These are phyloP conservation scores for Enteromius radiatus DNA, from an alignment of 2,797 vertebrate species.

Conservation along the genomic window DNA sequence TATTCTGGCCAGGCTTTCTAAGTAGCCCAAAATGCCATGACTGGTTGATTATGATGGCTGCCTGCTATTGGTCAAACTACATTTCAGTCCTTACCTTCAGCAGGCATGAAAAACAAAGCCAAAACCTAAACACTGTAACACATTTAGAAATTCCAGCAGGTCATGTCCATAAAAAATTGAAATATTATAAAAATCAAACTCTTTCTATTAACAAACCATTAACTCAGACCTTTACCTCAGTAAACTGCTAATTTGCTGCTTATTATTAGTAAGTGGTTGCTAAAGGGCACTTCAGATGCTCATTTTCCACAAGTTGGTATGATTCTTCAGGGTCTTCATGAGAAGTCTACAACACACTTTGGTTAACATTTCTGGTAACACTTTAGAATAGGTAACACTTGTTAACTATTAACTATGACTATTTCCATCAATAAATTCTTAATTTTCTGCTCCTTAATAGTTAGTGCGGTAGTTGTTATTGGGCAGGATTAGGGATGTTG, in stretches of 20 bases:
- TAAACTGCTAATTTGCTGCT: not conserved
- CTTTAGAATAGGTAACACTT: too few relatives aligned
- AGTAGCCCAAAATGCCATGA: not conserved
- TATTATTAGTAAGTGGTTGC: not conserved
- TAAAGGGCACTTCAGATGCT: too few relatives aligned
- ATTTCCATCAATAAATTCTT: too few relatives aligned
- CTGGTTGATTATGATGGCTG: not conserved
- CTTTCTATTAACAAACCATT: not conserved
- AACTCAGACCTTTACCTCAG: not conserved
- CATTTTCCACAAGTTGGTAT: too few relatives aligned
- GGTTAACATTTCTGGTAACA: too few relatives aligned
- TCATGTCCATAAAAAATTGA: not conserved
- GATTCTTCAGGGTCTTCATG: too few relatives aligned
- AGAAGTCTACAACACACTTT: too few relatives aligned
- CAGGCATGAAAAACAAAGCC: not conserved
- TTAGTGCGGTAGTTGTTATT: not conserved
- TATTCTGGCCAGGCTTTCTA: not conserved
- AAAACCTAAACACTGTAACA: not conserved
- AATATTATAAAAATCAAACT: not conserved
- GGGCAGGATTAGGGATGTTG: too few relatives aligned
- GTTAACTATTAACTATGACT: too few relatives aligned
- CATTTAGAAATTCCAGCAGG: not conserved
- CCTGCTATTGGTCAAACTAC: not conserved
- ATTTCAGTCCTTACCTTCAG: not conserved
- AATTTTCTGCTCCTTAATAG: too few relatives aligned